Percentiles rank a stretch among this genome's conserved stretches.
Evolutionary conservation across 2,113 vertebrate genomes (phyloP).

Genomic region (Cochlearius cochlearius): DNA sequence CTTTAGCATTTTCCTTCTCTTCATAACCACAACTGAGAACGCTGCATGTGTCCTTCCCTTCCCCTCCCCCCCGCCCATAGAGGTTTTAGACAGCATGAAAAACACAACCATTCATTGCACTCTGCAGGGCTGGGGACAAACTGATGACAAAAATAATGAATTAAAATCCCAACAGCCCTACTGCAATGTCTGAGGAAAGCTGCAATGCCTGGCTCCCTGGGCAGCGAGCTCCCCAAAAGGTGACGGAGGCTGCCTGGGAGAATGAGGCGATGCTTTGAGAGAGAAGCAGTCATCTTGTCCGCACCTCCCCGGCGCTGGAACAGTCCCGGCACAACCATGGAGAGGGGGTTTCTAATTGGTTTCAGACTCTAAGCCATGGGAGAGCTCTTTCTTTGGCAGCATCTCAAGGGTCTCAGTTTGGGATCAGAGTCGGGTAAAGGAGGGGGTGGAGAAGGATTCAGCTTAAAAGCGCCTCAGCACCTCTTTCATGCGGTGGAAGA

Average conservation of each 20-base stretch:
- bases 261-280: not conserved
- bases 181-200: not conserved
- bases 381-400: conserved; percentile 29
- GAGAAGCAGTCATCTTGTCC: not conserved
- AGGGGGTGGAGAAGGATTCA: not conserved
- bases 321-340: not conserved
- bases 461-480: not conserved
- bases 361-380: not conserved
- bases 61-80: not conserved
- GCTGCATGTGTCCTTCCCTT: not conserved
- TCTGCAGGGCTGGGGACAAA: not conserved
- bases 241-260: not conserved
- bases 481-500: not conserved
- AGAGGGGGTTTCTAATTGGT: not conserved
- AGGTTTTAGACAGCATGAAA: not conserved
- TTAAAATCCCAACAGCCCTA: not conserved
- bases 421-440: not conserved
- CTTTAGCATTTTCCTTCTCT: not conserved
- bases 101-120: not conserved
- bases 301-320: not conserved
- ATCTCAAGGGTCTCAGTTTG: not conserved
- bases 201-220: rapidly evolving
- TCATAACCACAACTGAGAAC: not conserved
- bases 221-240: rapidly evolving
- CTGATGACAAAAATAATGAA: rapidly evolving